Evolutionary conservation across 1,140 invertebrate genomes (phyloP).

Genomic region (Agrypnia vestita): DNA sequence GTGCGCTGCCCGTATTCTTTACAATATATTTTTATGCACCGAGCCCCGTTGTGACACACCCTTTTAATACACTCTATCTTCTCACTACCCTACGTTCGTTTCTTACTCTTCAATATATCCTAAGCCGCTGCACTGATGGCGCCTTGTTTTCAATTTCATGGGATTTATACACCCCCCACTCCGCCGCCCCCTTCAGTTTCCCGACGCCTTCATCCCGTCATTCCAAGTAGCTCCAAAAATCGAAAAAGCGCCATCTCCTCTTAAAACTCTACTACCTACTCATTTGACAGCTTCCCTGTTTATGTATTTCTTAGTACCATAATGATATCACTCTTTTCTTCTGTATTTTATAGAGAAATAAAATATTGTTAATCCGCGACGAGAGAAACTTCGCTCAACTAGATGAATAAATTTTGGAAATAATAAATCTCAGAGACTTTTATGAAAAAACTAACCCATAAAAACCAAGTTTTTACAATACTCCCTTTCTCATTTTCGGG

Average conservation of each 20-base stretch:
- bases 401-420: too few relatives aligned
- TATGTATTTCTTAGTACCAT: neutral
- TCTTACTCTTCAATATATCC: constrained; percentile 34
- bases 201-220: neutral
- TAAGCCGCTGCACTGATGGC: constrained; percentile 53
- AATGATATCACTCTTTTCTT: too few relatives aligned
- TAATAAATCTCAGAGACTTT: too few relatives aligned
- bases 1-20: neutral
- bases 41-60: constrained; percentile 12
- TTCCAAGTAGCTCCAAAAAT: constrained; percentile 14
- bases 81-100: constrained; percentile 23
- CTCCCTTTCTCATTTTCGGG: too few relatives aligned
- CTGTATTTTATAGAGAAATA: too few relatives aligned
- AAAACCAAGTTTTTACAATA: too few relatives aligned
- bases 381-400: too few relatives aligned
- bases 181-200: constrained; percentile 25
- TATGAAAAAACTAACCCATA: too few relatives aligned
- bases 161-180: constrained; percentile 54
- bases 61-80: constrained; percentile 16
- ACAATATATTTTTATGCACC: constrained; percentile 10
- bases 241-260: constrained; percentile 5
- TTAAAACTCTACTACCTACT: constrained; percentile 28
- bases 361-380: too few relatives aligned
- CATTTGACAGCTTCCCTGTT: constrained; percentile 1
- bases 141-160: constrained; percentile 61